Base-by-base conservation (phyloP, 2,113 vertebrate genomes). In the Bubalus kerabau region DNA sequence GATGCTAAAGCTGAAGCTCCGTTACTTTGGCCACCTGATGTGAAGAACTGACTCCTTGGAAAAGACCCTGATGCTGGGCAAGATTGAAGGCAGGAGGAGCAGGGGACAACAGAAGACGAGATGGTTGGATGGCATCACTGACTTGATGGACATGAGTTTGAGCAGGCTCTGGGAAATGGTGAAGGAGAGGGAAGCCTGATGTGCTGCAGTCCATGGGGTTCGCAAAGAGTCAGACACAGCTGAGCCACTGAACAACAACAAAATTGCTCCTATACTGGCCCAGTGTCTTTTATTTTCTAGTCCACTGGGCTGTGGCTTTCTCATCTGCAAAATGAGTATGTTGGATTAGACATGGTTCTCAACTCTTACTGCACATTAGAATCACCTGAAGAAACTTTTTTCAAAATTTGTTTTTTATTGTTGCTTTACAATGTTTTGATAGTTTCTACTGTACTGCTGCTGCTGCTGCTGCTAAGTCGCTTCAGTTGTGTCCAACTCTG, bases 21-120 rank as follows among this genome's bases (percentile, higher is more conserved):
- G 0, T 23, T 40, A 74, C 67, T 74, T 40, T 74, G 67, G n/a
- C 36, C 67, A 24, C 67, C 10, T 74, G 19, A 74, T 6, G 11
- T 40, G 67, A 40, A 71, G n/a, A 40, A 10, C n/a, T 71, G 67
- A 71, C n/a, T 40, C 5, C 19, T 40, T 71, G 67, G 19, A 40
- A 71, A 71, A 40, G 5, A 71, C 19, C 19, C 10, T 71, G 67
- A 40, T 71, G 10, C 19, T 71, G 19, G n/a, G 67, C 4, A 23
- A 40, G n/a, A 71, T 6, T 71, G n/a, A 23, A 40, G n/a, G n/a
- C n/a, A 71, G n/a, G 2, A 23, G 19, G 67, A 23, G 2, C 3
- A 40, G 67, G 9, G 67, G 67, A 71, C 0, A 2, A 71, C 3
- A 40, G 19, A 40, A 1, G 67, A 71, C 0, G 19, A 71, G n/a